phyloP scores from a whole-genome alignment of 2,888 invertebrate species.

The Beris chalybata region DNA sequence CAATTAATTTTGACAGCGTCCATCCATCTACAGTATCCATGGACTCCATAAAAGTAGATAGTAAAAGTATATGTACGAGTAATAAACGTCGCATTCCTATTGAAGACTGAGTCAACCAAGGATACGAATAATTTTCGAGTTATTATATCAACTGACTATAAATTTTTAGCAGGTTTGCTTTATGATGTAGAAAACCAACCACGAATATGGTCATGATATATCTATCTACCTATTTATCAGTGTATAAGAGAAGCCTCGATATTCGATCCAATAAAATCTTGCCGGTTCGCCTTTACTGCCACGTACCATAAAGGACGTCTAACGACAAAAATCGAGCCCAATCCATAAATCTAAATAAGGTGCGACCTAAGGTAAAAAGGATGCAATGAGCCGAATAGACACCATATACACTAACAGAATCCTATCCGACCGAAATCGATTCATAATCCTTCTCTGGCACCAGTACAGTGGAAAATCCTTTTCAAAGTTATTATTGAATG shows the following conservation, averaged over 20 bases:
- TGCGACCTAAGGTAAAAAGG: constrained; percentile 38
- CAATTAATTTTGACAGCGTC: too few relatives aligned
- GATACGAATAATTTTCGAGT: constrained; percentile 19
- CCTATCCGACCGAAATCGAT: constrained; percentile 17
- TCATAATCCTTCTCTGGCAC: constrained; percentile 14
- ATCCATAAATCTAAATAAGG: constrained; percentile 40
- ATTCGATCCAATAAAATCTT: constrained; percentile 26
- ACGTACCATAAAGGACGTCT: constrained; percentile 30
- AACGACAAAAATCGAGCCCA: constrained; percentile 30
- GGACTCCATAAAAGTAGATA: too few relatives aligned
- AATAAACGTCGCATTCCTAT: too few relatives aligned
- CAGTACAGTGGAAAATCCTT: constrained; percentile 32
- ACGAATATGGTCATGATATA: constrained; percentile 14
- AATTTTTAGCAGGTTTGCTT: constrained; percentile 31
- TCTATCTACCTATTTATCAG: constrained; percentile 10
- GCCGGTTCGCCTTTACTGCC: constrained; percentile 17
- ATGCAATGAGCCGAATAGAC: constrained; percentile 37
- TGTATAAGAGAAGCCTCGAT: constrained; percentile 3
- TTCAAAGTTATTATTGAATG: constrained; percentile 25
- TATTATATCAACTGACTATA: constrained; percentile 23
- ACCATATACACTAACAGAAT: constrained; percentile 9
- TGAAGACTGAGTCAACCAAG: too few relatives aligned
- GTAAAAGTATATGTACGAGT: too few relatives aligned
- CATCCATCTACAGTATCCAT: too few relatives aligned
- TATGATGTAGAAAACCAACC: constrained; percentile 31